Percentiles rank a stretch among this genome's conserved stretches.
Evolutionary conservation across 2,888 invertebrate genomes (phyloP).

Genomic region (Drosophila stalkeri): DNA sequence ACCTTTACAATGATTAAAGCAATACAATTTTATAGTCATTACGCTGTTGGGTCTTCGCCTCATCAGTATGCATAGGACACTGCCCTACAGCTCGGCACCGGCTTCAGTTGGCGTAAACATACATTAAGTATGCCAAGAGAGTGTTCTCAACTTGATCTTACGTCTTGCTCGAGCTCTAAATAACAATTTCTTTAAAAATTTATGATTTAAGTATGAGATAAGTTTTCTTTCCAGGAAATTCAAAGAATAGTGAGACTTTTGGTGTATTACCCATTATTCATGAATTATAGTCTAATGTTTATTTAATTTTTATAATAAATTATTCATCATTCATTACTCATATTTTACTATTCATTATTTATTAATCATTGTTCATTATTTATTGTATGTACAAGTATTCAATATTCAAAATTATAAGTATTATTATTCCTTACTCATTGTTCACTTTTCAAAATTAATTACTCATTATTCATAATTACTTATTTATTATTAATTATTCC

Average conservation of each 20-base stretch:
- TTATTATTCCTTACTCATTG: not conserved
- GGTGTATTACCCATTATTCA: slow-evolving; percentile 8
- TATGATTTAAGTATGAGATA: slow-evolving; percentile 5
- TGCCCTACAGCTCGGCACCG: slow-evolving; percentile 4
- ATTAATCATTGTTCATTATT: not conserved
- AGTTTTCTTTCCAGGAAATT: not conserved
- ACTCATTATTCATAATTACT: not conserved
- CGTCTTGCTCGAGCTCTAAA: slow-evolving; percentile 28
- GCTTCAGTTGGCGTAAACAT: slow-evolving; percentile 46
- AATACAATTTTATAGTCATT: slow-evolving; percentile 4
- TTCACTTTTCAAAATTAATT: not conserved
- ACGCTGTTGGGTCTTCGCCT: not conserved
- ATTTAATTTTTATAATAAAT: not conserved
- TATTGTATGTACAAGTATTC: not conserved
- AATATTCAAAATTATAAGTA: no score
- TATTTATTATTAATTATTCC: not conserved
- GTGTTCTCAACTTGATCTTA: slow-evolving; percentile 16
- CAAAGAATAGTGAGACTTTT: not conserved
- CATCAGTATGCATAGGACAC: slow-evolving; percentile 33
- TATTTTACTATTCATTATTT: no score
- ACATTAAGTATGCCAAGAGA: slow-evolving; percentile 26
- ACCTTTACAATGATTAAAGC: not conserved
- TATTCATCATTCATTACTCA: not conserved
- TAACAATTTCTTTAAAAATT: slow-evolving; percentile 42
- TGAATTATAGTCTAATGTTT: not conserved